phyloP scores from a whole-genome alignment of 2,888 invertebrate species.

The Minunthozetes semirufus region DNA sequence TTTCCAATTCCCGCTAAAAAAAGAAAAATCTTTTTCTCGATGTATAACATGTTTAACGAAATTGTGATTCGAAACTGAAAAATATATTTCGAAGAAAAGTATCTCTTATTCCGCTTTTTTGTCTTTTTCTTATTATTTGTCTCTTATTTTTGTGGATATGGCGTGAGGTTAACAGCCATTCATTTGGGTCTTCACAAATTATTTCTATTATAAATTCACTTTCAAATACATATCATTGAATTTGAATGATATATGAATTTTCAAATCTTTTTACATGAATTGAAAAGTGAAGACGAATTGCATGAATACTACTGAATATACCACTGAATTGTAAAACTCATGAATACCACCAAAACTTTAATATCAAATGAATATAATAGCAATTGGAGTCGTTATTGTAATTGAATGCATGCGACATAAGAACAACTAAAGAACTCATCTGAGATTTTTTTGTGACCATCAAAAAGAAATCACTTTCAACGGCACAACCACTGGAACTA shows the following conservation, averaged over 20 bases:
- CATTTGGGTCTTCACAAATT: background rate
- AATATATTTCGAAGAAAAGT: background rate
- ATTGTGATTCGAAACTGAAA: background rate
- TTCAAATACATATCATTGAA: background rate
- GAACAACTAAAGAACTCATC: background rate
- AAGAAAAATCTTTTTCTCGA: background rate
- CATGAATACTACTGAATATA: background rate
- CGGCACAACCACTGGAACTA: background rate
- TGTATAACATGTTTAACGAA: background rate
- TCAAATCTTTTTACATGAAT: background rate
- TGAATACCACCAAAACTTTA: background rate
- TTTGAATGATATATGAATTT: slow-evolving; percentile 18
- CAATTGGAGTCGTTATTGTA: background rate
- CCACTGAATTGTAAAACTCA: background rate
- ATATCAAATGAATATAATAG: background rate
- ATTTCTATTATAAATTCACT: background rate
- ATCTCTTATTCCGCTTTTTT: background rate
- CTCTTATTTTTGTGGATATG: background rate
- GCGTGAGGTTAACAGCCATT: slow-evolving; percentile 26
- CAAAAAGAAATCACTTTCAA: slow-evolving; percentile 2
- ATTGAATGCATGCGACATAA: background rate
- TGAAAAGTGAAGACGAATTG: background rate
- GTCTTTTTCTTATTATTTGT: background rate
- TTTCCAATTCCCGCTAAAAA: slow-evolving; percentile 12
- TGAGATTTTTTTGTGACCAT: background rate